Conservation (phyloP, 2,113 vertebrate species). For the Microcebus ravelobensis region DNA sequence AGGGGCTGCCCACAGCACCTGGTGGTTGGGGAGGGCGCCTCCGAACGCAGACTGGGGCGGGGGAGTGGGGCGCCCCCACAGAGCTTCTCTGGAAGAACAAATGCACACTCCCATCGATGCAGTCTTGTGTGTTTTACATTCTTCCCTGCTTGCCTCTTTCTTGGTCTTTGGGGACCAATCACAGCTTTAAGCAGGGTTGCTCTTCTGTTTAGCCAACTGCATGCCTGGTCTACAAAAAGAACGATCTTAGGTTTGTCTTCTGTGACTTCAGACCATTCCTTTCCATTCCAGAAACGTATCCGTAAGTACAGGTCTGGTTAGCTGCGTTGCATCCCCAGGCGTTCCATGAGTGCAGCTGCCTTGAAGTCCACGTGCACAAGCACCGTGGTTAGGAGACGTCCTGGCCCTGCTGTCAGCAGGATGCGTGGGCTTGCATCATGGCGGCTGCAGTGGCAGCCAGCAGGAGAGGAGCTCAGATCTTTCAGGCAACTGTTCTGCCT, state of each 20-base stretch:
- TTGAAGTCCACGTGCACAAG: fast-evolving
- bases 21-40: too few species aligned
- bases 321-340: too few species aligned
- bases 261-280: background rate
- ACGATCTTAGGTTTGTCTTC: background rate
- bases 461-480: background rate
- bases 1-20: background rate
- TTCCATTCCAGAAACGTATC: background rate
- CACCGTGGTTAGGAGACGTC: background rate
- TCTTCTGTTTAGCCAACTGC: background rate
- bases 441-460: background rate
- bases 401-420: background rate
- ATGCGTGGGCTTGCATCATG: too few species aligned
- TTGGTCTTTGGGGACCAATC: background rate
- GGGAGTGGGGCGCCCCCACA: background rate
- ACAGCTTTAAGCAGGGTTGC: background rate
- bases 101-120: background rate
- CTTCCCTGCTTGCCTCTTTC: background rate
- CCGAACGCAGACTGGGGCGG: background rate
- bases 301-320: background rate
- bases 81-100: background rate
- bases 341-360: background rate
- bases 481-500: background rate
- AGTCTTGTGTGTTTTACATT: background rate
- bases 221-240: background rate